Evolutionary conservation across 2,113 vertebrate species (phyloP), one percentile per base, ranked within the genome.

Genomic region (Mustelus asterias): DNA sequence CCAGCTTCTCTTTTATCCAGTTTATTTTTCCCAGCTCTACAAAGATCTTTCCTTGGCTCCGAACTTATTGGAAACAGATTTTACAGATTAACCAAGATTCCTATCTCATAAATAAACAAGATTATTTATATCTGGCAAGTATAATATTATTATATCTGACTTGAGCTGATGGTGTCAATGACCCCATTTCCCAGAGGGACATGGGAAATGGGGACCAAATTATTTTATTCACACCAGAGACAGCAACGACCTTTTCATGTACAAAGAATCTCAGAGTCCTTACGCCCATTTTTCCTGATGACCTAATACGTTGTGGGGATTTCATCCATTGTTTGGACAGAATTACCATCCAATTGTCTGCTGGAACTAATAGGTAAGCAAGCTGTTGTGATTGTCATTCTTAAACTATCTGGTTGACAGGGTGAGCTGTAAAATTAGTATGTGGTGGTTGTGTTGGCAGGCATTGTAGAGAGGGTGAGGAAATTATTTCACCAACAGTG

Each of bases 81-180:
- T 70, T 94, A 20, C 20, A 65, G n/a, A 94, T n/a, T 60, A 92
- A 92, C 29, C 60, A 5, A 70, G 65, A 94, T 70, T 20, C 37
- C 11, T 26, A 41, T 94, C 54, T 69, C 65, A 69, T 94, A 94
- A 94, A 33, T 69, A 94, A 94, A 22, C 88, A 90, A 67, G 33
- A 26, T 94, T 44, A 69, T 94, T 94, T 94, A 69, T 69, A 14
- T 44, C 69, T 94, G 92, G 63, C 92, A 94, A 94, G 8, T 41
- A 26, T 8, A 94, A 41, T 70, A 94, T 70, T 65, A 20, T 26
- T 69, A 26, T 37, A 94, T 22, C n/a, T 33, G 33, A 44, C 65
- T 94, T 94, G n/a, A 63, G 33, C 26, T 33, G 26, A n/a, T 90
- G 54, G 54, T 60, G 88, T 90, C 88, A 90, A 26, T 22, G 86